phyloP scores from a whole-genome alignment of 1,140 invertebrate genomes.

The Ladona fulva region DNA sequence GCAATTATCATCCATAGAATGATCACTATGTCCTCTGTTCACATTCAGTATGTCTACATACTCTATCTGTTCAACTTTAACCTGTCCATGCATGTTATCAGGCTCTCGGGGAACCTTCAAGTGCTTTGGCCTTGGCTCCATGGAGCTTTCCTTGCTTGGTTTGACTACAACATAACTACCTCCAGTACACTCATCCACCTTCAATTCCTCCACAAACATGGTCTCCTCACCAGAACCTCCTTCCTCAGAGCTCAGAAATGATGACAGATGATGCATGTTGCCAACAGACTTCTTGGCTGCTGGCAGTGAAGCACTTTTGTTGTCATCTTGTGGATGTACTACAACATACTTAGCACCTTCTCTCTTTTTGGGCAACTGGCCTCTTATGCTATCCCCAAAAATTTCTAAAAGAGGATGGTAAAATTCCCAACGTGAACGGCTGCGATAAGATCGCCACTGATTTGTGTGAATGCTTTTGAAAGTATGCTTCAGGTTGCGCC shows the following conservation, averaged over 20 bases:
- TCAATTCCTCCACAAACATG: not conserved
- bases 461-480: slow-evolving; percentile 11
- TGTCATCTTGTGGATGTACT: not conserved
- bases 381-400: not conserved
- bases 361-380: not conserved
- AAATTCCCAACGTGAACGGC: slow-evolving; percentile 6
- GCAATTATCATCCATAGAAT: not conserved
- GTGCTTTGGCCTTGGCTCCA: not conserved
- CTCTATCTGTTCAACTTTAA: not conserved
- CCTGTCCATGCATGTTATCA: not conserved
- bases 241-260: not conserved
- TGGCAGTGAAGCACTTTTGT: not conserved
- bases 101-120: not conserved
- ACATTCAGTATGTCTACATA: not conserved
- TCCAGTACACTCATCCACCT: not conserved
- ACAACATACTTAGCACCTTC: not conserved
- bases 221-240: not conserved
- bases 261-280: not conserved
- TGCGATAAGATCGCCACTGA: not conserved
- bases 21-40: not conserved
- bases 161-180: not conserved
- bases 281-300: not conserved
- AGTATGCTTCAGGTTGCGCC: slow-evolving; percentile 12
- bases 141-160: not conserved
- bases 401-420: not conserved